These are phyloP conservation scores for Saturnia japonica DNA, from an alignment of 2,888 invertebrate species.

Conservation along the genomic window DNA sequence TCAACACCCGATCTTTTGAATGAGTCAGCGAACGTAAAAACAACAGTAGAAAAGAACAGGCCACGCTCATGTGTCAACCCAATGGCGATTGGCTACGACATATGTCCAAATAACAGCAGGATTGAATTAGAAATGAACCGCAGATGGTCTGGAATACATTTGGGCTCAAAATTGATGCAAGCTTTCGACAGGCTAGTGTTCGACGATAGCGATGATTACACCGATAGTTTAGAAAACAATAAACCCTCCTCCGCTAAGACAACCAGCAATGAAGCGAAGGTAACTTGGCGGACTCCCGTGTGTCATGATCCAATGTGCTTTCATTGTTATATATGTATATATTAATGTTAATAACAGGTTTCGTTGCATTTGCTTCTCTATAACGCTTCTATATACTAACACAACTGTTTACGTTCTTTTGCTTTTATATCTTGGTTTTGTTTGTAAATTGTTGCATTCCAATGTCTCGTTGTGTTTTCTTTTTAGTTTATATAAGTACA, in stretches of 20 bases:
- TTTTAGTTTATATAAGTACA: background rate
- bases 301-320: slow-evolving; percentile 45
- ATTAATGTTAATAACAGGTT: slow-evolving; percentile 45
- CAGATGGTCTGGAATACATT: slow-evolving; percentile 88
- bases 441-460: background rate
- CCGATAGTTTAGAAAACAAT: slow-evolving; percentile 87
- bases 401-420: slow-evolving; percentile 17
- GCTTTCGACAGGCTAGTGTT: slow-evolving; percentile 86
- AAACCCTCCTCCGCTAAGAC: slow-evolving; percentile 67
- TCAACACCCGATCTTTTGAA: slow-evolving; percentile 83
- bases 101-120: slow-evolving; percentile 75
- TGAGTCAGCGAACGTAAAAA: slow-evolving; percentile 79
- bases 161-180: slow-evolving; percentile 87
- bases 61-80: slow-evolving; percentile 88
- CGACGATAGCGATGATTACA: slow-evolving; percentile 87
- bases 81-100: slow-evolving; percentile 70
- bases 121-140: slow-evolving; percentile 80
- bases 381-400: slow-evolving; percentile 19
- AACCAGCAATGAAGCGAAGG: slow-evolving; percentile 79
- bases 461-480: background rate
- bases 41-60: slow-evolving; percentile 79
- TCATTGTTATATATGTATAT: slow-evolving; percentile 43
- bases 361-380: slow-evolving; percentile 32
- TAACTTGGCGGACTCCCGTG: slow-evolving; percentile 58
- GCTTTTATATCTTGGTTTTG: slow-evolving; percentile 10